These are phyloP conservation scores for Paratrypauchen microcephalus DNA, from an alignment of 2,797 vertebrate genomes.

Conservation along the genomic window DNA sequence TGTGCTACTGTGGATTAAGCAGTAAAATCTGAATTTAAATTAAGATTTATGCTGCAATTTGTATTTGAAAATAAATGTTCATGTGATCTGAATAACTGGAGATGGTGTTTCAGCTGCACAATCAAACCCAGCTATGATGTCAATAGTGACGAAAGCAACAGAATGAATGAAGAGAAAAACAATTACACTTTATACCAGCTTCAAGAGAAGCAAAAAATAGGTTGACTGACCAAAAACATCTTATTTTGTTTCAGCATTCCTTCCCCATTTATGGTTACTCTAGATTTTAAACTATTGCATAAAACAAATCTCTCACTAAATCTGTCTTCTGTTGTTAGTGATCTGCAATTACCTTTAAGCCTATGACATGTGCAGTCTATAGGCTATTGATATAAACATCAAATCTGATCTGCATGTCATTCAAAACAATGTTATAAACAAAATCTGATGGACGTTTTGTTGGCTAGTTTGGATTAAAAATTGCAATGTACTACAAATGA, in stretches of 20 bases:
- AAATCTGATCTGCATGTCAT: background rate
- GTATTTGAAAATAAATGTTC: conserved; percentile 29
- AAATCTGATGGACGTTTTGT: background rate
- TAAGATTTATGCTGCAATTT: conserved; percentile 1
- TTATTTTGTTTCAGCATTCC: background rate
- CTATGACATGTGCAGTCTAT: background rate
- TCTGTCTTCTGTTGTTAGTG: too few relatives aligned
- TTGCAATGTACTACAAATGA: background rate
- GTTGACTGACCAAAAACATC: background rate
- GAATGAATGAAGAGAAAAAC: conserved; percentile 4
- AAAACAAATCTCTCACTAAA: too few relatives aligned
- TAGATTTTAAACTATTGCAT: background rate
- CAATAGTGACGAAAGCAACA: conserved; percentile 20
- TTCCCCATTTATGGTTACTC: background rate
- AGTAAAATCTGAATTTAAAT: background rate
- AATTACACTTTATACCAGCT: conserved; percentile 4
- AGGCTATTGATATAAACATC: background rate
- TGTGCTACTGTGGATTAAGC: background rate
- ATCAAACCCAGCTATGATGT: conserved; percentile 7
- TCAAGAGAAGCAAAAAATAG: background rate
- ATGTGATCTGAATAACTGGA: conserved; percentile 38
- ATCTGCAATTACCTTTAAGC: too few relatives aligned
- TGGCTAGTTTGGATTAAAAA: background rate
- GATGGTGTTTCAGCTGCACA: conserved; percentile 30
- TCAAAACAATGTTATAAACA: background rate